Conservation (phyloP, 2,888 invertebrate genomes). For the Amphipoea lucens region DNA sequence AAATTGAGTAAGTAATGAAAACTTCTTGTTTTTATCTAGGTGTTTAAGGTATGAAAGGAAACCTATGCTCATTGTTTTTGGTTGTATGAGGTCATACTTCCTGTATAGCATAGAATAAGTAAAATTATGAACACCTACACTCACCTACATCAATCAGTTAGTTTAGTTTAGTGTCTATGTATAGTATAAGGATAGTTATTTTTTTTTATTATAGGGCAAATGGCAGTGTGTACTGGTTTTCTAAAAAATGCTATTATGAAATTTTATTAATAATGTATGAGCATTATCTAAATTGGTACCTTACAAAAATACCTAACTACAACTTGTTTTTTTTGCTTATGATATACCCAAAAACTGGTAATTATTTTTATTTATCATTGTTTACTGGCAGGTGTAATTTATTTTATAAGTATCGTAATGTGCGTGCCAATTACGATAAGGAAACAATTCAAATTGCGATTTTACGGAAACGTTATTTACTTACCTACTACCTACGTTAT, state of each 20-base stretch:
- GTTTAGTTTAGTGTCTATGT: neutral
- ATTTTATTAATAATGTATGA: constrained; percentile 2
- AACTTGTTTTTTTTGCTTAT: neutral
- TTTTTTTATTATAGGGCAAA: neutral
- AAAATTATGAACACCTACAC: constrained; percentile 56
- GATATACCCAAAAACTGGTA: neutral
- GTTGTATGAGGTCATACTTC: constrained; percentile 63
- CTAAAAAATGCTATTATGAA: neutral
- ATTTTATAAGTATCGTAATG: constrained; percentile 11
- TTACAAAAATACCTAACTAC: constrained; percentile 13
- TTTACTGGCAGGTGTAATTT: constrained; percentile 38
- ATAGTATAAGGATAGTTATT: neutral
- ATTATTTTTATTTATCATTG: constrained; percentile 27
- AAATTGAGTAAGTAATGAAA: neutral
- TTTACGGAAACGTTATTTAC: constrained; percentile 7
- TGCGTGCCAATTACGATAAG: constrained; percentile 27
- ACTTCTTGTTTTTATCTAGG: neutral
- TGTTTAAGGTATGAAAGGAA: constrained; percentile 34
- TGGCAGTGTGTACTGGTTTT: neutral
- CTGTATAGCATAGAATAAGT: constrained; percentile 44
- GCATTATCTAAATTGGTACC: constrained; percentile 1
- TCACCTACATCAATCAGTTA: constrained; percentile 56
- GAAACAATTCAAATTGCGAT: constrained; percentile 31
- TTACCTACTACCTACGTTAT: neutral
- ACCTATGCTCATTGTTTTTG: constrained; percentile 32